Conservation (phyloP, 2,113 vertebrate genomes). For the Tor tambroides region DNA sequence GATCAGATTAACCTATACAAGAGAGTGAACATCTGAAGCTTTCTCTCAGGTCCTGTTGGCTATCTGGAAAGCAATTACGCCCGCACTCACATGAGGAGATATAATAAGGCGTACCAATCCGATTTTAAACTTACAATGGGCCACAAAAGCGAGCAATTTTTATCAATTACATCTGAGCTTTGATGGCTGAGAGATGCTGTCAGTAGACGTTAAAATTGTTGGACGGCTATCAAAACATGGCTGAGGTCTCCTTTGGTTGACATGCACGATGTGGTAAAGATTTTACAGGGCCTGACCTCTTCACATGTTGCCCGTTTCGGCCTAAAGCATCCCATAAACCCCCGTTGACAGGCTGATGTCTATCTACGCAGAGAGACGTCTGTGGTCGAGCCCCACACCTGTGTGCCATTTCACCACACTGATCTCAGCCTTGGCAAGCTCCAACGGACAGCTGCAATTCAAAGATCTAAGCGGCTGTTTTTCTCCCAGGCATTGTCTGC, state of each 20-base stretch:
- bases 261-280: conserved; percentile 50
- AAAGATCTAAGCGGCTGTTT: conserved; percentile 66
- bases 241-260: conserved; percentile 50
- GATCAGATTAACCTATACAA: conserved; percentile 81
- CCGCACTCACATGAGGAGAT: conserved; percentile 6
- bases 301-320: conserved; percentile 8
- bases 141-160: conserved; percentile 51
- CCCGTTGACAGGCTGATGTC: conserved; percentile 69
- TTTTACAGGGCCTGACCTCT: conserved; percentile 52
- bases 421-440: conserved; percentile 66
- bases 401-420: conserved; percentile 72
- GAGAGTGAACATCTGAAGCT: conserved; percentile 68
- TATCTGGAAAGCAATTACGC: conserved; percentile 78
- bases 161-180: conserved; percentile 50
- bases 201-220: conserved; percentile 44
- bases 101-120: conserved; percentile 27
- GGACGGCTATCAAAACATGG: conserved; percentile 53
- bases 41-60: conserved; percentile 70
- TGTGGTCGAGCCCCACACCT: conserved; percentile 71
- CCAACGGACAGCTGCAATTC: conserved; percentile 79
- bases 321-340: conserved; percentile 49
- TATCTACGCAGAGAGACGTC: conserved; percentile 54
- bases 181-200: conserved; percentile 43
- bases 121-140: conserved; percentile 48
- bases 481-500: conserved; percentile 67